phyloP scores from a whole-genome alignment of 2,113 vertebrate genomes.

The Boulengeromyrus knoepffleri region DNA sequence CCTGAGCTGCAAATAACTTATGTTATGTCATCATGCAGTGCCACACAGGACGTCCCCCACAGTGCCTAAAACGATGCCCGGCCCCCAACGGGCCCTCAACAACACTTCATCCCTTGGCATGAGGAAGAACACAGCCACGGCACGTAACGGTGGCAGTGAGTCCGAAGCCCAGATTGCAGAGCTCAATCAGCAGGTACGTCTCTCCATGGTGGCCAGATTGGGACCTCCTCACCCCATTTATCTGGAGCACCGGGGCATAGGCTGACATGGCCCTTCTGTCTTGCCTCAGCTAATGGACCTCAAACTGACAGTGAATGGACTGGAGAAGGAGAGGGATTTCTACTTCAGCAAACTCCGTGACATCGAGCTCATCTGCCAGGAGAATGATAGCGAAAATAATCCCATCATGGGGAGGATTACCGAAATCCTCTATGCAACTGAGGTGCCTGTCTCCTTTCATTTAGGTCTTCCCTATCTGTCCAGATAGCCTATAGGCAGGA shows the following conservation, averaged over 20 bases:
- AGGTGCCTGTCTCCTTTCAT: slow-evolving; percentile 54
- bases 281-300: slow-evolving; percentile 72
- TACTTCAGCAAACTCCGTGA: slow-evolving; percentile 92
- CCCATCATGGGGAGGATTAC: slow-evolving; percentile 73
- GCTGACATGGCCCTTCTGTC: background rate
- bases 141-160: slow-evolving; percentile 74
- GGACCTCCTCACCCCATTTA: background rate
- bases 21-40: slow-evolving; percentile 46
- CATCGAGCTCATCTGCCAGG: slow-evolving; percentile 93
- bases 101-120: slow-evolving; percentile 55
- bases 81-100: slow-evolving; percentile 62
- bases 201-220: background rate
- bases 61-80: slow-evolving; percentile 69
- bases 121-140: slow-evolving; percentile 58
- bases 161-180: slow-evolving; percentile 70
- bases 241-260: background rate
- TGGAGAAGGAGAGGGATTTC: slow-evolving; percentile 93
- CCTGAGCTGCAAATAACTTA: background rate
- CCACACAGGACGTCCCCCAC: slow-evolving; percentile 87
- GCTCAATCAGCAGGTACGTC: slow-evolving; percentile 84
- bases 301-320: slow-evolving; percentile 78
- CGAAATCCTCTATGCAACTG: slow-evolving; percentile 82
- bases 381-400: slow-evolving; percentile 70
- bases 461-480: background rate
- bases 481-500: background rate